These are phyloP conservation scores for Byasa hedistus DNA, from an alignment of 2,888 invertebrate species.

Conservation along the genomic window DNA sequence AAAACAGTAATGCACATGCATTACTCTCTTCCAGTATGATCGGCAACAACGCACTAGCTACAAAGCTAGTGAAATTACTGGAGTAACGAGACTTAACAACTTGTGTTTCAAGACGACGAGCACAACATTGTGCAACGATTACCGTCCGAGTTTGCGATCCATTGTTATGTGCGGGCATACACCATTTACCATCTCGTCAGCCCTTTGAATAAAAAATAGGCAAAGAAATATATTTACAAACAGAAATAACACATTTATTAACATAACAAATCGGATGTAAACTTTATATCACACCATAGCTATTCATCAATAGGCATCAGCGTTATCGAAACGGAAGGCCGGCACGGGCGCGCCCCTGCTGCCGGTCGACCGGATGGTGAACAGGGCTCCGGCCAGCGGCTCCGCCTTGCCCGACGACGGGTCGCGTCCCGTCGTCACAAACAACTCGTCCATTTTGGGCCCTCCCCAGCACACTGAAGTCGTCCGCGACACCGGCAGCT, in stretches of 20 bases:
- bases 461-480: conserved; percentile 86
- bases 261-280: not conserved
- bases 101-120: too few species aligned
- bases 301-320: conserved; percentile 40
- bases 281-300: not conserved
- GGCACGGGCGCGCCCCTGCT: conserved; percentile 48
- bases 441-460: conserved; percentile 80
- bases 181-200: not conserved
- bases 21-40: too few species aligned
- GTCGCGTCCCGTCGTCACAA: conserved; percentile 77
- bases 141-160: too few species aligned
- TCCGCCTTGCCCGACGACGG: conserved; percentile 38
- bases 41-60: too few species aligned
- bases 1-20: too few species aligned
- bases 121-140: too few species aligned
- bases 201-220: not conserved
- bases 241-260: not conserved
- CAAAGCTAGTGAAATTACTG: too few species aligned
- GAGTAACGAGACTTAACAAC: too few species aligned
- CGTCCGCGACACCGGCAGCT: conserved; percentile 77
- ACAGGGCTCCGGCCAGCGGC: conserved; percentile 60
- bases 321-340: conserved; percentile 52
- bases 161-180: too few species aligned
- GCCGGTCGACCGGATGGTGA: conserved; percentile 59
- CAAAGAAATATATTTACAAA: not conserved